phyloP scores from a whole-genome alignment of 1,140 invertebrate species.

The Drosophila quadrilineata region DNA sequence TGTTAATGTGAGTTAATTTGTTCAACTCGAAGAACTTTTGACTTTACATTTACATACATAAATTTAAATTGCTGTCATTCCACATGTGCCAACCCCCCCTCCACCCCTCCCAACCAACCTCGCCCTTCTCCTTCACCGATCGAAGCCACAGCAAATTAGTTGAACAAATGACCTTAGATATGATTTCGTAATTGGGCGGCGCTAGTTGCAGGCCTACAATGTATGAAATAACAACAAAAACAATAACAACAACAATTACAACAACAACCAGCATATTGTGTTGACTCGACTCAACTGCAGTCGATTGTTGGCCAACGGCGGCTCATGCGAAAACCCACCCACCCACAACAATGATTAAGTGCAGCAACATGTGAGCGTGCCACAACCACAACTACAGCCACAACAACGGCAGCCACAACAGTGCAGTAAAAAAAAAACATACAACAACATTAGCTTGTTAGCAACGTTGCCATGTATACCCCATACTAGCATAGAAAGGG shows the following conservation, averaged over 20 bases:
- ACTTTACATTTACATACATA: constrained; percentile 7
- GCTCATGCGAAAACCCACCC: constrained; percentile 70
- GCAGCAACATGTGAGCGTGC: constrained; percentile 74
- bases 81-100: constrained; percentile 1
- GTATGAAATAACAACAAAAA: constrained; percentile 17
- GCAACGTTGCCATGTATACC: constrained; percentile 42
- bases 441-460: constrained; percentile 56
- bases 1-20: constrained; percentile 49
- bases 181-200: constrained; percentile 73
- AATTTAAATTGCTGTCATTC: constrained; percentile 38
- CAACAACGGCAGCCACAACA: constrained; percentile 16
- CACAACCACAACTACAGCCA: constrained; percentile 44
- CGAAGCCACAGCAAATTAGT: constrained; percentile 57
- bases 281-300: no score
- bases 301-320: constrained; percentile 59
- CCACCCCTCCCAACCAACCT: not conserved
- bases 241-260: constrained; percentile 14
- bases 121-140: no score
- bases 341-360: constrained; percentile 77
- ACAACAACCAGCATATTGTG: no score
- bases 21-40: constrained; percentile 25
- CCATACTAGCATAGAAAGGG: constrained; percentile 9
- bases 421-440: constrained; percentile 9
- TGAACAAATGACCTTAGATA: constrained; percentile 77
- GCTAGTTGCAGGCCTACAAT: constrained; percentile 31